phyloP scores from a whole-genome alignment of 2,888 invertebrate genomes.

The Parascotia fuliginaria region DNA sequence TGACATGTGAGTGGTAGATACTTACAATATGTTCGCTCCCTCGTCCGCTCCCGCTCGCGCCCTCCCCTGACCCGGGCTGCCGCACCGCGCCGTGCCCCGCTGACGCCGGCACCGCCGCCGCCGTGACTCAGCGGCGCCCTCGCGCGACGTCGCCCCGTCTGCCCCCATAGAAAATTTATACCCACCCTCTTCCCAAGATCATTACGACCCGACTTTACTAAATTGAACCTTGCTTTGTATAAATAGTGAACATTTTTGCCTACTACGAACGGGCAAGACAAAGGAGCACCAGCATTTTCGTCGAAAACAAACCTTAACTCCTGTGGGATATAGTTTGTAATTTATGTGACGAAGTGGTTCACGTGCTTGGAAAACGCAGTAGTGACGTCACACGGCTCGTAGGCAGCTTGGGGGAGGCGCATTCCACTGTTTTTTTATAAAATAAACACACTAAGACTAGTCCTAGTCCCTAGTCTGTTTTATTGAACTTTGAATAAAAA shows the following conservation, averaged over 20 bases:
- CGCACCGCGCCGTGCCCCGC: constrained; percentile 44
- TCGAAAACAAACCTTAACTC: constrained; percentile 83
- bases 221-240: constrained; percentile 60
- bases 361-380: constrained; percentile 77
- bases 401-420: constrained; percentile 50
- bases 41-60: constrained; percentile 42
- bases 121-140: constrained; percentile 85
- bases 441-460: neutral
- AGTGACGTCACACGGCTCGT: constrained; percentile 70
- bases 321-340: constrained; percentile 82
- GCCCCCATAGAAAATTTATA: constrained; percentile 85
- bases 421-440: constrained; percentile 14
- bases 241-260: constrained; percentile 61
- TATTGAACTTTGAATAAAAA: neutral
- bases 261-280: constrained; percentile 63
- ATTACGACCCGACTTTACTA: constrained; percentile 58
- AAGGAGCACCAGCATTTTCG: constrained; percentile 79
- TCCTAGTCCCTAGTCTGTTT: constrained; percentile 6
- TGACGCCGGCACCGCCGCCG: constrained; percentile 60
- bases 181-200: constrained; percentile 82
- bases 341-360: constrained; percentile 76
- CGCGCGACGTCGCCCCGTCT: constrained; percentile 85
- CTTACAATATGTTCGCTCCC: constrained; percentile 78
- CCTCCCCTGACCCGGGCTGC: constrained; percentile 43
- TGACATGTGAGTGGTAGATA: constrained; percentile 85